Evolutionary conservation across 2,113 vertebrate species (phyloP).

Genomic region (Psilopogon haemacephalus): DNA sequence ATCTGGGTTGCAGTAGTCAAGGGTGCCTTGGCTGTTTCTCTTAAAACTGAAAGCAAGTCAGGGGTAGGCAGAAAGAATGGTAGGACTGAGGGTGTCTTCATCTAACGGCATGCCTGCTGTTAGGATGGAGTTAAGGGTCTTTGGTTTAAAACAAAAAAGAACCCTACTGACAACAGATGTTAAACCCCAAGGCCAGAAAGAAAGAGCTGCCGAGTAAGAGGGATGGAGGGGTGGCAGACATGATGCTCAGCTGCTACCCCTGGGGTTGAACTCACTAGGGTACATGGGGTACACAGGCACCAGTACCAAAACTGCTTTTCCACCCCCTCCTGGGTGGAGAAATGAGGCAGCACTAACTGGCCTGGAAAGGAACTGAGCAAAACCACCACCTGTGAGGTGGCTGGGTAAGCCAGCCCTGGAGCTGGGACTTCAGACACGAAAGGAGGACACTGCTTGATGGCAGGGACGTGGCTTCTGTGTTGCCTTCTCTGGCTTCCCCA

Average conservation of each 20-base stretch:
- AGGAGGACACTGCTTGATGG: neutral
- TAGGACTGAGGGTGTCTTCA: accelerated
- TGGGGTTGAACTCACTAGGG: neutral
- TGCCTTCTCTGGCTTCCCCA: accelerated
- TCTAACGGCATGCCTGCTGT: accelerated
- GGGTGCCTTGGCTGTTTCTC: neutral
- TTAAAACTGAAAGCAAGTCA: neutral
- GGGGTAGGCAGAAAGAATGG: neutral
- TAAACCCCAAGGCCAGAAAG: neutral
- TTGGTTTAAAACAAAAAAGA: neutral
- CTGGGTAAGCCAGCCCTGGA: neutral
- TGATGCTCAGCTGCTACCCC: accelerated
- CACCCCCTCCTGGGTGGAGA: accelerated
- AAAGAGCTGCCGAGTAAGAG: neutral
- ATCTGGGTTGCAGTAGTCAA: neutral
- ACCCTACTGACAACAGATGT: neutral
- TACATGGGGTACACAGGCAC: neutral
- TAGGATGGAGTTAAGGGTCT: neutral
- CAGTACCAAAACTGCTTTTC: neutral
- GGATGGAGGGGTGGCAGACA: neutral
- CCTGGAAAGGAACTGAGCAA: neutral
- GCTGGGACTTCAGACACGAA: neutral
- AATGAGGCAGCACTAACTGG: neutral
- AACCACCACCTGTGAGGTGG: neutral
- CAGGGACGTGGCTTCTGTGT: accelerated